phyloP scores from a whole-genome alignment of 2,113 vertebrate species.

The Coreoperca whiteheadi region DNA sequence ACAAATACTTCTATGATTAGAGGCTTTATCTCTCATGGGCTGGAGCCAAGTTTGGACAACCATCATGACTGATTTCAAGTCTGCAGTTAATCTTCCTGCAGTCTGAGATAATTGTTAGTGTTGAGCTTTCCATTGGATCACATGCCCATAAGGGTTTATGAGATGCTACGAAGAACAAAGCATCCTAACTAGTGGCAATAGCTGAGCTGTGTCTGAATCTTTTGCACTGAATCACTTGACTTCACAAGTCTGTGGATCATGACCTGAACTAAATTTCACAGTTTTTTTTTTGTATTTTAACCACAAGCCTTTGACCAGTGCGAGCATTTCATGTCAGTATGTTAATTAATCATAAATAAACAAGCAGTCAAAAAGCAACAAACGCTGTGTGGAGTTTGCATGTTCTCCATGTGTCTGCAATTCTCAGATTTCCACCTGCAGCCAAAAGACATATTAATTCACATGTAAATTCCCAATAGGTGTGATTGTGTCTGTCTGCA shows the following conservation, averaged over 20 bases:
- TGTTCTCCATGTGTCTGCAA: not conserved
- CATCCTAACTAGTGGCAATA: constrained; percentile 15
- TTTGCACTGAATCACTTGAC: not conserved
- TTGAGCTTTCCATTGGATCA: constrained; percentile 37
- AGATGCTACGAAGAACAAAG: constrained; percentile 17
- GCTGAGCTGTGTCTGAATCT: constrained; percentile 5
- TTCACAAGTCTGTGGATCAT: not conserved
- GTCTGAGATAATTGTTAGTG: constrained; percentile 57
- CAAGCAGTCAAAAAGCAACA: constrained; percentile 16
- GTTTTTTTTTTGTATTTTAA: constrained; percentile 23
- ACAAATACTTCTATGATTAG: constrained; percentile 42
- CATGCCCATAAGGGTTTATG: constrained; percentile 26
- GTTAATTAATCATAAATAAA: constrained; percentile 12
- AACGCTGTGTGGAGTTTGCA: constrained; percentile 1
- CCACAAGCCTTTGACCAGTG: constrained; percentile 6
- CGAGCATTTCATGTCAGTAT: not conserved
- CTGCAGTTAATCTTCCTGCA: constrained; percentile 42
- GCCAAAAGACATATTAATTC: constrained; percentile 1
- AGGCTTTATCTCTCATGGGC: constrained; percentile 26
- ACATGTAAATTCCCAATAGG: not conserved
- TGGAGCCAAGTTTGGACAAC: not conserved
- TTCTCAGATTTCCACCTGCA: not conserved
- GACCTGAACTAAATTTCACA: constrained; percentile 21
- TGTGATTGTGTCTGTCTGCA: constrained; percentile 22
- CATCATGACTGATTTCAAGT: not conserved